Evolutionary conservation across 1,140 invertebrate genomes (phyloP).

Genomic region (Notospermus geniculatus): DNA sequence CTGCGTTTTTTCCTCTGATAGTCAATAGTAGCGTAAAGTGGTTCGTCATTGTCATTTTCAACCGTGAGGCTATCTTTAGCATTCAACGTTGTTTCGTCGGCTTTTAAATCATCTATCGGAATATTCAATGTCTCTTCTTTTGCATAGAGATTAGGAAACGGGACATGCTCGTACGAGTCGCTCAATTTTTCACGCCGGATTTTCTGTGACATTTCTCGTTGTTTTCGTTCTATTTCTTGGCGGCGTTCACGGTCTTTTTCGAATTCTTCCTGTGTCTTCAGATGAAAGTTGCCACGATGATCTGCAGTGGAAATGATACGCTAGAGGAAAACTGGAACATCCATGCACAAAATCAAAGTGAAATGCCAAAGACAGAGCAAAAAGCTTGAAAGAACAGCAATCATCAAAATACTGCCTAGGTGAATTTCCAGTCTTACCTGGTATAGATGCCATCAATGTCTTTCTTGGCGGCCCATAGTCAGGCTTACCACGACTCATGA

Average conservation of each 20-base stretch:
- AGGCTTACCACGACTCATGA: constrained; percentile 22
- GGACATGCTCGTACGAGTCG: too few relatives aligned
- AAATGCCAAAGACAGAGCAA: too few relatives aligned
- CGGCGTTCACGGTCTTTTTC: neutral
- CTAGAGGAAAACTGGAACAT: neutral
- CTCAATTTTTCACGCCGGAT: neutral
- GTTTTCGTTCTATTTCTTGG: neutral
- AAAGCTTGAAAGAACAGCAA: too few relatives aligned
- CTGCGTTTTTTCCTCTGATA: constrained; percentile 3
- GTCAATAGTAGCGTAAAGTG: constrained; percentile 2
- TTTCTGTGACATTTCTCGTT: constrained; percentile 3
- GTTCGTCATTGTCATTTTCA: neutral
- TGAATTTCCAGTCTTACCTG: too few relatives aligned
- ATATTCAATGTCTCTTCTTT: constrained; percentile 1
- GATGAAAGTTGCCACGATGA: constrained; percentile 2
- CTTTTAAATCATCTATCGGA: neutral
- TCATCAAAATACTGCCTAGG: too few relatives aligned
- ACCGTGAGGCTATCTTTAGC: neutral
- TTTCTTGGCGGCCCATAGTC: constrained; percentile 27
- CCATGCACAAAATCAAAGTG: too few relatives aligned
- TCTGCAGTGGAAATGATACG: neutral
- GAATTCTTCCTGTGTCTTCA: constrained; percentile 13
- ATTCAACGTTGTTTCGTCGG: too few relatives aligned
- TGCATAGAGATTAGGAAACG: neutral
- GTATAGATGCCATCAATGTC: constrained; percentile 25